Evolutionary conservation across 2,113 vertebrate genomes (phyloP), one percentile per base, ranked within the genome.

Genomic region (Marmota flaviventris): DNA sequence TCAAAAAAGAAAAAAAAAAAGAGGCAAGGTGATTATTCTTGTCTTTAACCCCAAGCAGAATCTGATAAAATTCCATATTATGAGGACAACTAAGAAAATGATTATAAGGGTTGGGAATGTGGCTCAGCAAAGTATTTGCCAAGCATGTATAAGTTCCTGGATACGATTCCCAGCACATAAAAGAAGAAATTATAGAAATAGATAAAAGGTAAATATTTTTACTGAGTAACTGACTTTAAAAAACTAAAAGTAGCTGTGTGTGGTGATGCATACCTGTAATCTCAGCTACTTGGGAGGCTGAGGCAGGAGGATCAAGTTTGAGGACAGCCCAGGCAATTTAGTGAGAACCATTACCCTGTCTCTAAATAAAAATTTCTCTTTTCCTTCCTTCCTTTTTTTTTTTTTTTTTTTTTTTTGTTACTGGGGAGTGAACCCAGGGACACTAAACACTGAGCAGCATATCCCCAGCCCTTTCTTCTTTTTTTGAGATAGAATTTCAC

Each of bases 31-130:
- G 4, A 85, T 27, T 56, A 32, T 29, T 73, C 61, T 75, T 42
- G 12, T 70, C 45, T 29, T n/a, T 29, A 34, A 48, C 18, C 72
- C 63, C 61, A 94, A 63, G 10, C 10, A 87, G 96, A 96, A 84
- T 56, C 45, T 11, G 18, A 91, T 25, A 95, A 93, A 96, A 93
- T 58, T 73, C 48, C 79, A 2, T 42, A 94, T 83, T 39, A 78
- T 34, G 75, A 51, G 29, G 24, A 65, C 8, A 84, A 67, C 78
- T 84, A 78, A 42, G 48, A 79, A 93, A 94, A 79, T 29, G n/a
- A 48, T 56, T 51, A 82, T 27, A 34, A 12, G 9, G 12, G 18
- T 22, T 65, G 2, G 45, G 20, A 45, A 39, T 10, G 3, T 11
- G n/a, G 27, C 70, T 56, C 42, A 14, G 42, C 5, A 84, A 11